phyloP scores from a whole-genome alignment of 1,140 invertebrate genomes.

The Chrysomallon squamiferum region DNA sequence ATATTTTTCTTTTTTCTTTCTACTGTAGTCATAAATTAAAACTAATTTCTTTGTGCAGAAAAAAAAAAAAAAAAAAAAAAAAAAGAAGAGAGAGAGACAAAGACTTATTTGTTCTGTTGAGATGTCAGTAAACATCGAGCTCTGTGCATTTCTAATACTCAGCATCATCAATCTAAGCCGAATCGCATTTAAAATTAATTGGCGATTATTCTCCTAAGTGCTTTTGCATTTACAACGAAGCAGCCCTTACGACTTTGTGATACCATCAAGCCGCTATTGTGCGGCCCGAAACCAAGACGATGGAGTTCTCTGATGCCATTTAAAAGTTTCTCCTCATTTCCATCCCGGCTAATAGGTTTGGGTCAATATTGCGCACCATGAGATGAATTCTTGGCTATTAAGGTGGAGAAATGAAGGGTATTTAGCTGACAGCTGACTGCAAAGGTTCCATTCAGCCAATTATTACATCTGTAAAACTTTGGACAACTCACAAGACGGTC shows the following conservation, averaged over 20 bases:
- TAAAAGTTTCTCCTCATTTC: constrained; percentile 3
- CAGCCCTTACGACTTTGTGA: constrained; percentile 3
- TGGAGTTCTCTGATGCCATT: background rate
- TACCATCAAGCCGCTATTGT: background rate
- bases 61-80: no score
- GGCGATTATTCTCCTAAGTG: constrained; percentile 6
- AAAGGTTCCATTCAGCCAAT: background rate
- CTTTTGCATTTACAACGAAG: constrained; percentile 7
- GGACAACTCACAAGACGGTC: no score
- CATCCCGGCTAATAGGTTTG: constrained; percentile 1
- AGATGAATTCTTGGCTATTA: constrained; percentile 2
- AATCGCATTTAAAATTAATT: constrained; percentile 8
- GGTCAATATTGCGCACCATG: constrained; percentile 1
- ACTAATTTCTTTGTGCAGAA: no score
- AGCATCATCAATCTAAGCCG: background rate
- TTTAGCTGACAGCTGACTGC: background rate
- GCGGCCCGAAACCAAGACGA: background rate
- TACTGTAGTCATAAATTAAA: no score
- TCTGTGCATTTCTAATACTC: background rate
- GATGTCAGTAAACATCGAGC: background rate
- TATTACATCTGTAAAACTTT: constrained; percentile 1
- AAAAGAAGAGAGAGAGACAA: background rate
- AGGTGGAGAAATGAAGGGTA: background rate
- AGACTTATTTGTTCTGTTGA: background rate
- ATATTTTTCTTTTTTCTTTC: no score